Conservation (phyloP, 1,140 invertebrate genomes). For the Heterodera schachtii region DNA sequence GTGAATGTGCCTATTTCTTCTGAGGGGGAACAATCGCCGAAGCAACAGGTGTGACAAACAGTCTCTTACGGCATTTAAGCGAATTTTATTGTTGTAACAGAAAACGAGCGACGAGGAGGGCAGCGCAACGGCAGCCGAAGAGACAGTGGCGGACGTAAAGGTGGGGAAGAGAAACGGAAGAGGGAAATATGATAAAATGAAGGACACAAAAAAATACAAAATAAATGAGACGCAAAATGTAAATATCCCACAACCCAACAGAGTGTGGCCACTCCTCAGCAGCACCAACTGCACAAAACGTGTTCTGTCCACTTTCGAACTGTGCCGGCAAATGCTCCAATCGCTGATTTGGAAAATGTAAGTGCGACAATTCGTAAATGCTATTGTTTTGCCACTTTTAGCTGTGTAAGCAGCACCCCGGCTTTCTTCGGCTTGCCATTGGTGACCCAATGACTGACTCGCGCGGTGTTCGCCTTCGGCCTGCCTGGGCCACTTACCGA, state of each 20-base stretch:
- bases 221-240: slow-evolving; percentile 53
- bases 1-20: background rate
- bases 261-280: background rate
- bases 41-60: background rate
- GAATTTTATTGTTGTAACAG: background rate
- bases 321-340: slow-evolving; percentile 89
- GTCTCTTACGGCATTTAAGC: background rate
- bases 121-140: slow-evolving; percentile 30
- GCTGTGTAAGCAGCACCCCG: slow-evolving; percentile 90
- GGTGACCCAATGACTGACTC: slow-evolving; percentile 78
- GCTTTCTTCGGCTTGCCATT: slow-evolving; percentile 91
- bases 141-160: background rate
- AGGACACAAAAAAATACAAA: slow-evolving; percentile 63
- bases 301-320: slow-evolving; percentile 94
- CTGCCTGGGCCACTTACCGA: slow-evolving; percentile 97
- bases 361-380: slow-evolving; percentile 63
- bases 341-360: slow-evolving; percentile 92
- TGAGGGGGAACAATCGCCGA: background rate
- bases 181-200: slow-evolving; percentile 41
- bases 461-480: slow-evolving; percentile 71
- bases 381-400: slow-evolving; percentile 66
- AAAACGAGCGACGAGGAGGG: slow-evolving; percentile 30
- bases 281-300: slow-evolving; percentile 78
- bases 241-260: slow-evolving; percentile 41
- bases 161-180: background rate